phyloP scores from a whole-genome alignment of 2,888 invertebrate species.

The Perizoma flavofasciatum region DNA sequence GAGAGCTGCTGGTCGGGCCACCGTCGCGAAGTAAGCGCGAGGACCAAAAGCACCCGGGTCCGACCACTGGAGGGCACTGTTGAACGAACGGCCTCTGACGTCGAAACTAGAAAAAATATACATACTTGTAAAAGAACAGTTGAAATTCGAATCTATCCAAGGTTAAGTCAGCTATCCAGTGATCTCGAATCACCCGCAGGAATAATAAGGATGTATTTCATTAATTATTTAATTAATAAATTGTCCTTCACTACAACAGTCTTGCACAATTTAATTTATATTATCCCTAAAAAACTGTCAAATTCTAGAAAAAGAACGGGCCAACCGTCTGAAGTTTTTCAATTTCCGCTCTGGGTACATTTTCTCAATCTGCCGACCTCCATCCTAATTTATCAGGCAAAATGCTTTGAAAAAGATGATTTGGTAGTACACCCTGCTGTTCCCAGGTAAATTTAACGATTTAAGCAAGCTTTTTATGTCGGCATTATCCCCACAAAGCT shows the following conservation, averaged over 20 bases:
- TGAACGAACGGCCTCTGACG: constrained; percentile 91
- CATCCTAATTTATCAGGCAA: constrained; percentile 73
- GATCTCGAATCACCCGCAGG: background rate
- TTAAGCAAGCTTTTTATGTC: constrained; percentile 71
- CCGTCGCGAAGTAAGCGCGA: constrained; percentile 92
- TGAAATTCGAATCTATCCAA: no score
- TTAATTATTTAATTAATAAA: constrained; percentile 36
- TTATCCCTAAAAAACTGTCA: constrained; percentile 55
- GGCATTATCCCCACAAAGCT: constrained; percentile 65
- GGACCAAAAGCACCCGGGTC: constrained; percentile 93
- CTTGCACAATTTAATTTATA: constrained; percentile 50
- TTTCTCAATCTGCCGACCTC: constrained; percentile 72
- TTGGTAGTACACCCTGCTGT: constrained; percentile 75
- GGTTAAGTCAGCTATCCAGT: background rate
- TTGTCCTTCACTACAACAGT: constrained; percentile 45
- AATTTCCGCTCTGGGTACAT: constrained; percentile 77
- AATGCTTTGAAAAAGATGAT: constrained; percentile 70
- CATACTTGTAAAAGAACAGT: no score
- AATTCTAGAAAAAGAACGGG: constrained; percentile 68
- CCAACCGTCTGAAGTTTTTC: constrained; percentile 73
- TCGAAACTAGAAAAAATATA: constrained; percentile 88
- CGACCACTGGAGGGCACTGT: constrained; percentile 93
- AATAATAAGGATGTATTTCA: background rate
- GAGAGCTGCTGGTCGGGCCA: constrained; percentile 91
- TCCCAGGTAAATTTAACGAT: constrained; percentile 74